Evolutionary conservation across 2,888 invertebrate genomes (phyloP).

Genomic region (Cetonia aurata): DNA sequence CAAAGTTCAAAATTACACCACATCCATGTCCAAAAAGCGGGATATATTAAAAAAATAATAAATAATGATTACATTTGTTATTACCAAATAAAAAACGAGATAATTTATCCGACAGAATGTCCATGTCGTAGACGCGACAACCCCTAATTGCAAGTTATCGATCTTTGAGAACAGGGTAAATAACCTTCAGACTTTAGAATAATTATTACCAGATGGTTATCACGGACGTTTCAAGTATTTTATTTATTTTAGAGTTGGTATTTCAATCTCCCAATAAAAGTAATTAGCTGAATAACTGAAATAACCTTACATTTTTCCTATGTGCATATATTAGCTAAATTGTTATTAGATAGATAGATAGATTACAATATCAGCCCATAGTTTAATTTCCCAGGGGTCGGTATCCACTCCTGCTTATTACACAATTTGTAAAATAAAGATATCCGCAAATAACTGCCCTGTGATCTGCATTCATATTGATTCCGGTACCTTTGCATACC

Average conservation of each 20-base stretch:
- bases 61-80: background rate
- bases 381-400: background rate
- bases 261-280: too few relatives aligned
- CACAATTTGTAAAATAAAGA: too few relatives aligned
- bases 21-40: background rate
- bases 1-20: conserved; percentile 15
- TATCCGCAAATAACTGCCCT: background rate
- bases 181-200: conserved; percentile 25
- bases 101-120: background rate
- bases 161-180: conserved; percentile 1
- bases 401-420: too few relatives aligned
- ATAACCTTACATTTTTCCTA: too few relatives aligned
- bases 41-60: background rate
- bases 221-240: background rate
- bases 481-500: background rate
- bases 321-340: too few relatives aligned
- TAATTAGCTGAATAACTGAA: too few relatives aligned
- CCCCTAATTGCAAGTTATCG: conserved; percentile 30
- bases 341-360: too few relatives aligned
- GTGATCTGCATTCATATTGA: background rate
- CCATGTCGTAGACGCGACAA: background rate
- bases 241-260: conserved; percentile 5
- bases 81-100: too few relatives aligned
- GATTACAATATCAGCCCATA: too few relatives aligned
- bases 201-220: too few relatives aligned